Conservation (phyloP, 2,113 vertebrate genomes). For the Amazona vittata region DNA sequence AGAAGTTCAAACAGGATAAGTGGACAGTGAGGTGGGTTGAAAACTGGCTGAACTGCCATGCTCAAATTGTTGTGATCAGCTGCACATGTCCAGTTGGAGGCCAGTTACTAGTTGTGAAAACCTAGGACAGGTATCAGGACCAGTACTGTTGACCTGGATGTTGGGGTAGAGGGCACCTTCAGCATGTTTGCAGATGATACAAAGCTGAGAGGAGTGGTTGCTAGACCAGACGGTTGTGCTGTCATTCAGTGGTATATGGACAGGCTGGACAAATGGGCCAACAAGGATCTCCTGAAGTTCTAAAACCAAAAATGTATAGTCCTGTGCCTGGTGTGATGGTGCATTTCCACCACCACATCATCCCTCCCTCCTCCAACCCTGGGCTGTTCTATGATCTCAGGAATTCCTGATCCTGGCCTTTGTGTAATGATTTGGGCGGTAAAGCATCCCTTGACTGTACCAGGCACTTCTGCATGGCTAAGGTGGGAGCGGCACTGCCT, state of each 20-base stretch:
- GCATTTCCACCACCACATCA: background rate
- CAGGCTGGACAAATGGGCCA: background rate
- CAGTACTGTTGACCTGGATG: background rate
- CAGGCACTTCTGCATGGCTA: background rate
- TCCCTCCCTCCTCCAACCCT: background rate
- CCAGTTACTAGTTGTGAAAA: background rate
- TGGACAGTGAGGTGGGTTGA: background rate
- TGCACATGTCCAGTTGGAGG: background rate
- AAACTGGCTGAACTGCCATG: background rate
- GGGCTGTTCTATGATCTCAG: background rate
- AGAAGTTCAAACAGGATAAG: background rate
- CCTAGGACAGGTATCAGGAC: background rate
- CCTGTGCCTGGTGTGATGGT: background rate
- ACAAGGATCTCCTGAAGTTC: background rate
- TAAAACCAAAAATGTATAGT: background rate
- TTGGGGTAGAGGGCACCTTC: background rate
- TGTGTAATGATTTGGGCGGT: background rate
- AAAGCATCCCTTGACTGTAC: background rate
- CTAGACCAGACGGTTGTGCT: background rate
- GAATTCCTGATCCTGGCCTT: background rate
- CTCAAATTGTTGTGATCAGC: background rate
- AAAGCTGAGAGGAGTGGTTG: background rate
- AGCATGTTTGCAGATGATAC: background rate
- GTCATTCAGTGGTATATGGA: background rate
- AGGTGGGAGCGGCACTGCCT: background rate